Evolutionary conservation across 2,797 vertebrate species (phyloP).

Genomic region (Phataginus tetradactyla): DNA sequence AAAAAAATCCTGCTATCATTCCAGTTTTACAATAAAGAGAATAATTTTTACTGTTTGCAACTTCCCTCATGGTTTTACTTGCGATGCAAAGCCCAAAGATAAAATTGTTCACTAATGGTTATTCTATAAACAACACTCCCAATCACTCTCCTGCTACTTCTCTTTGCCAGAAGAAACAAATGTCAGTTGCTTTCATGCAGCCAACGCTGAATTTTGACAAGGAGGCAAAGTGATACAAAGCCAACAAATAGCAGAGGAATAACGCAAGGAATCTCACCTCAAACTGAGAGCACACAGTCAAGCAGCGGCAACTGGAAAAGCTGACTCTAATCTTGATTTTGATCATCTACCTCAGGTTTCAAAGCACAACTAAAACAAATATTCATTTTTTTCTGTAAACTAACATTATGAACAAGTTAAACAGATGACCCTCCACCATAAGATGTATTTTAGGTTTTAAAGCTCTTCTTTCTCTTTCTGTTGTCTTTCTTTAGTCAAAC

Average conservation of each 20-base stretch:
- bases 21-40: slow-evolving; percentile 25
- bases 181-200: slow-evolving; percentile 23
- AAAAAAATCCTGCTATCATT: neutral
- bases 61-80: slow-evolving; percentile 62
- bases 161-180: slow-evolving; percentile 54
- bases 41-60: neutral
- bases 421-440: neutral
- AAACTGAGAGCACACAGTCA: slow-evolving; percentile 45
- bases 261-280: slow-evolving; percentile 61
- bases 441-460: neutral
- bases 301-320: slow-evolving; percentile 19
- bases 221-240: slow-evolving; percentile 24
- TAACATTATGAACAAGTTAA: neutral
- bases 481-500: neutral
- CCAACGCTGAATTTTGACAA: slow-evolving; percentile 69
- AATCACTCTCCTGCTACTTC: slow-evolving; percentile 27
- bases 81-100: slow-evolving; percentile 57
- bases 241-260: slow-evolving; percentile 63
- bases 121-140: slow-evolving; percentile 55
- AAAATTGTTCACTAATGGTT: slow-evolving; percentile 39
- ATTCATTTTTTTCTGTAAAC: neutral
- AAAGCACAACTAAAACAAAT: neutral
- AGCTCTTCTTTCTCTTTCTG: neutral
- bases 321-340: slow-evolving; percentile 5
- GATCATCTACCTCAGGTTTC: slow-evolving; percentile 60